Evolutionary conservation across 2,888 invertebrate genomes (phyloP).

Genomic region (Syritta pipiens): DNA sequence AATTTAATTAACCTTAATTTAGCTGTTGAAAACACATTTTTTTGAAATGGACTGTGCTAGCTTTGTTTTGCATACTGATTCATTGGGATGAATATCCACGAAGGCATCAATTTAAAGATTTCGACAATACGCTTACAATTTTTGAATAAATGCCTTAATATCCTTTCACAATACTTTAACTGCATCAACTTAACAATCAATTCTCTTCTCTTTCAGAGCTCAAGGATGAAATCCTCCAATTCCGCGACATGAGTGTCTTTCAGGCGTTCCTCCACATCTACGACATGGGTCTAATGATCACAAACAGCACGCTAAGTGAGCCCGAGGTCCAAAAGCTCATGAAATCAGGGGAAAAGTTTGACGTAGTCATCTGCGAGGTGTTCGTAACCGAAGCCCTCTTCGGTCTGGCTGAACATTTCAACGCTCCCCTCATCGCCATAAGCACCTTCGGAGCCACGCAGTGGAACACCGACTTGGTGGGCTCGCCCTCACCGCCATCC

Average conservation of each 20-base stretch:
- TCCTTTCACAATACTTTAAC: background rate
- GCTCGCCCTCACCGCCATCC: constrained; percentile 76
- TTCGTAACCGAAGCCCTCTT: constrained; percentile 78
- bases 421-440: constrained; percentile 76
- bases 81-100: too few species aligned
- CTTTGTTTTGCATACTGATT: too few species aligned
- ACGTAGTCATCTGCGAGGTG: constrained; percentile 77
- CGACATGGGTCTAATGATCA: constrained; percentile 71
- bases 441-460: constrained; percentile 74
- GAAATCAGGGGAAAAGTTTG: constrained; percentile 76
- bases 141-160: background rate
- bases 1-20: too few species aligned
- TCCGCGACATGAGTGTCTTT: background rate
- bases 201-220: background rate
- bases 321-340: constrained; percentile 71
- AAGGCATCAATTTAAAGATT: too few species aligned
- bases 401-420: constrained; percentile 76
- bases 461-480: constrained; percentile 76
- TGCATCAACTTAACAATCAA: too few species aligned
- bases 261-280: background rate
- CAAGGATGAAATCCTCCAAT: background rate
- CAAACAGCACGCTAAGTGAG: constrained; percentile 72
- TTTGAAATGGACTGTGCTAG: too few species aligned
- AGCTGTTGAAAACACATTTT: too few species aligned
- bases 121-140: too few species aligned